Evolutionary conservation across 2,888 invertebrate species (phyloP), one percentile per base, ranked within the genome.

Genomic region (Synanthedon formicaeformis): DNA sequence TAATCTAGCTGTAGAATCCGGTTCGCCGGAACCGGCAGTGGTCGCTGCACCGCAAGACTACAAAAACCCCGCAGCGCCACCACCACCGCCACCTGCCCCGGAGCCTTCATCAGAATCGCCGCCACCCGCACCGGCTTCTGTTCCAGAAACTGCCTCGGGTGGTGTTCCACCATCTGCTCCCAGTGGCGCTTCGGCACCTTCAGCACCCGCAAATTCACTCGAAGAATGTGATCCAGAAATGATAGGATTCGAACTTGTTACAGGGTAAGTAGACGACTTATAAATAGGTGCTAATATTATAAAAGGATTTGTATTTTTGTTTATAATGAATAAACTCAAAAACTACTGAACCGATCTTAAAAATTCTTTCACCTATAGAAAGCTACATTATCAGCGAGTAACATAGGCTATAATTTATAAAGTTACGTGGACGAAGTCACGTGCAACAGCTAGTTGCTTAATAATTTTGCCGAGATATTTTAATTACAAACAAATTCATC

Each of bases 191-290:
- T 87, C 88, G 5, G 88, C 88, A 1, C 87, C 89, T 50, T 88
- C 88, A 41, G 89, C 89, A 52, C 87, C 88, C n/a, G 86, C 89
- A 1, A 84, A 88, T 60, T 88, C 88, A 48, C 74, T 88, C 50
- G 94, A 94, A 71, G 94, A 95, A 80, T 95, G 95, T 78, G 95
- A 95, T 81, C 90, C 94, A 51, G 95, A 95, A 81, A 94, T 95
- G 92, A 91, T 95, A 66, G 95, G 95, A 63, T 96, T 96, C 80
- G 96, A 96, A 87, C 90, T 97, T 73, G 92, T 96, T 69, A 96
- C 96, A 61, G 96, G 95, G 90, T 90, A 84, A 87, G 81, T 72
- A 27, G 11, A 51, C 10, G 34, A 34, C 34, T 34, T 8, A 34
- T 10, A 4, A 1, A 41, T n/a, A 16, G 16, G 16, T 16, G 12